These are phyloP conservation scores for Cuculus canorus DNA, from an alignment of 2,797 vertebrate species.

Conservation along the genomic window DNA sequence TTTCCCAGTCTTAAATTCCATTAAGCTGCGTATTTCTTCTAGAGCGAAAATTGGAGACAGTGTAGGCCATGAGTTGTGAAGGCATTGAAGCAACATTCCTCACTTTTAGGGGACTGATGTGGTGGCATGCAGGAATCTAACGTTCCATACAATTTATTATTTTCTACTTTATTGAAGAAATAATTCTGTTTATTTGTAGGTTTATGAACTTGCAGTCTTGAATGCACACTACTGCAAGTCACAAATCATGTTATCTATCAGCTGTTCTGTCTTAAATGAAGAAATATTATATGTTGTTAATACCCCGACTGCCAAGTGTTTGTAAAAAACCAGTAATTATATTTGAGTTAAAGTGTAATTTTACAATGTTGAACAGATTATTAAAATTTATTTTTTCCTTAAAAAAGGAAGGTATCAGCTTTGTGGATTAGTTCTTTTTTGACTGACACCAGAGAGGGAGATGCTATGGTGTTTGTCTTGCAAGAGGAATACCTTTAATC, in stretches of 20 bases:
- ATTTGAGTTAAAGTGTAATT: not conserved
- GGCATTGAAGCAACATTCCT: not conserved
- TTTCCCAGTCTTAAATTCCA: not conserved
- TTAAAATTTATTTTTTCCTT: slow-evolving; percentile 6
- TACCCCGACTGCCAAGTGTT: not conserved
- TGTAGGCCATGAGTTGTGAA: not conserved
- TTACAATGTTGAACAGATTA: not conserved
- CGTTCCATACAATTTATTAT: not conserved
- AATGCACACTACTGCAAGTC: not conserved
- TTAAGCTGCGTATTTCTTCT: not conserved
- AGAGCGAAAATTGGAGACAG: not conserved
- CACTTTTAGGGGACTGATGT: not conserved
- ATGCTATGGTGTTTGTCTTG: not conserved
- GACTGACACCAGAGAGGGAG: not conserved
- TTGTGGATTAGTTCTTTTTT: not conserved
- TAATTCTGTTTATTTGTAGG: slow-evolving; percentile 1
- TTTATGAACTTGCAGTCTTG: slow-evolving; percentile 9
- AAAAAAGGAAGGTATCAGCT: not conserved
- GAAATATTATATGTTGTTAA: not conserved
- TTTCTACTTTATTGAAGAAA: slow-evolving; percentile 33
- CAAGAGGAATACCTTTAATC: not conserved
- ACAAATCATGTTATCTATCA: not conserved
- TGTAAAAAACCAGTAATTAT: not conserved
- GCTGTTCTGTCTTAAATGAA: not conserved
- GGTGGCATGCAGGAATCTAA: not conserved